A percentile compares a stretch with the other conserved stretches of the same genome.
Conservation (phyloP, 2,113 vertebrate genomes). For the Struthio camelus region DNA sequence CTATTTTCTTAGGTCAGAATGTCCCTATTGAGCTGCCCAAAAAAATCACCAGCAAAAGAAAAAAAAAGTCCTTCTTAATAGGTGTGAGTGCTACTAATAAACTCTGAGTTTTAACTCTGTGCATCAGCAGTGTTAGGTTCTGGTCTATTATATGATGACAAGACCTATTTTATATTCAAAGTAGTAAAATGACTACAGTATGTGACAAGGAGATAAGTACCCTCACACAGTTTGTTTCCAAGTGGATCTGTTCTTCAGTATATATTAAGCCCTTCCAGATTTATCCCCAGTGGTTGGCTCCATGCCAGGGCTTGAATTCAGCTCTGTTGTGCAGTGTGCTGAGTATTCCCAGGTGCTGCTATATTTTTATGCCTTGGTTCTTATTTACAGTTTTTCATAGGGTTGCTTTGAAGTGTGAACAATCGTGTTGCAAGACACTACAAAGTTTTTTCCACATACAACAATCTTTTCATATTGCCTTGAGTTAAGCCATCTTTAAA, state of each 20-base stretch:
- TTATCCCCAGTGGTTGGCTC: constrained; percentile 66
- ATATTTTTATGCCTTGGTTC: constrained; percentile 71
- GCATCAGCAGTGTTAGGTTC: background rate
- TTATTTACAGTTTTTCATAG: constrained; percentile 80
- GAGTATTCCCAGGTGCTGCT: constrained; percentile 79
- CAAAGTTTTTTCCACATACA: constrained; percentile 58
- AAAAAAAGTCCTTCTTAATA: background rate
- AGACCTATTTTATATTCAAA: constrained; percentile 65
- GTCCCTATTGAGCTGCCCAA: background rate
- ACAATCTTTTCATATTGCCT: constrained; percentile 46
- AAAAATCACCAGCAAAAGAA: background rate
- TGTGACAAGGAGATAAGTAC: constrained; percentile 69
- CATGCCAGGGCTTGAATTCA: constrained; percentile 67
- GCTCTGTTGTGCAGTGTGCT: constrained; percentile 70
- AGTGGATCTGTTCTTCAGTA: constrained; percentile 56
- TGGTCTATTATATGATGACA: constrained; percentile 14
- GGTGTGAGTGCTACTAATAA: background rate
- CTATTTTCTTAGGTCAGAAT: background rate
- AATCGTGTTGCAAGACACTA: constrained; percentile 50
- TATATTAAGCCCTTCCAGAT: constrained; percentile 76
- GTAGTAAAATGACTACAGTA: constrained; percentile 48
- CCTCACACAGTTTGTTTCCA: constrained; percentile 66
- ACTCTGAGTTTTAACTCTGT: background rate
- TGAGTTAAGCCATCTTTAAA: constrained; percentile 39
- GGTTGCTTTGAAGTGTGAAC: constrained; percentile 77